Conservation (phyloP, 2,888 invertebrate genomes). For the Mythimna pallens region DNA sequence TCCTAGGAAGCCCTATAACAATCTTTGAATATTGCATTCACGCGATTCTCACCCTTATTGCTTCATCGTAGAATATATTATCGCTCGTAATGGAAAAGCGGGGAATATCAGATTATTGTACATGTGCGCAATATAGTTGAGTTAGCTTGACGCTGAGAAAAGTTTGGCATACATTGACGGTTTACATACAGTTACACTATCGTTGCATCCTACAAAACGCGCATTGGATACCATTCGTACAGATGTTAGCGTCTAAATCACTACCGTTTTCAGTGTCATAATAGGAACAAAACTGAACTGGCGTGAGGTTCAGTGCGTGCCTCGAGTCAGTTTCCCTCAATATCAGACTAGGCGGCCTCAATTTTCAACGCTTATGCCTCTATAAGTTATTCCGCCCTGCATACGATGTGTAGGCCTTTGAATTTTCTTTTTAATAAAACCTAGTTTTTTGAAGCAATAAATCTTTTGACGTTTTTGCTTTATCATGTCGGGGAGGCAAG, state of each 20-base stretch:
- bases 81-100: conserved; percentile 64
- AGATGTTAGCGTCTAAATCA: conserved; percentile 30
- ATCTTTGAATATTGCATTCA: conserved; percentile 64
- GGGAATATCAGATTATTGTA: conserved; percentile 72
- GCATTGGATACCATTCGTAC: conserved; percentile 22
- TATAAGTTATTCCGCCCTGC: conserved; percentile 87
- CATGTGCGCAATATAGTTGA: conserved; percentile 68
- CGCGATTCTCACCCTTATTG: conserved; percentile 70
- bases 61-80: conserved; percentile 68
- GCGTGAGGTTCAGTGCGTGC: conserved; percentile 88
- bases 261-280: conserved; percentile 51
- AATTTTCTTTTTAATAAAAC: conserved; percentile 72
- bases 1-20: conserved; percentile 82
- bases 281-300: conserved; percentile 77
- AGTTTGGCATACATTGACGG: conserved; percentile 44
- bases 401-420: conserved; percentile 79
- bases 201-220: not conserved
- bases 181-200: not conserved
- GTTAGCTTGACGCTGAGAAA: conserved; percentile 33
- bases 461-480: conserved; percentile 50
- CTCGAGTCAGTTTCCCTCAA: conserved; percentile 84
- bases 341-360: conserved; percentile 86
- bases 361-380: conserved; percentile 85
- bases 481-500: conserved; percentile 37
- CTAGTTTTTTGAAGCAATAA: conserved; percentile 65